A percentile compares a stretch with the other conserved stretches of the same genome.
These are phyloP conservation scores for Laupala kohalensis DNA, from an alignment of 1,140 invertebrate species.

Conservation along the genomic window DNA sequence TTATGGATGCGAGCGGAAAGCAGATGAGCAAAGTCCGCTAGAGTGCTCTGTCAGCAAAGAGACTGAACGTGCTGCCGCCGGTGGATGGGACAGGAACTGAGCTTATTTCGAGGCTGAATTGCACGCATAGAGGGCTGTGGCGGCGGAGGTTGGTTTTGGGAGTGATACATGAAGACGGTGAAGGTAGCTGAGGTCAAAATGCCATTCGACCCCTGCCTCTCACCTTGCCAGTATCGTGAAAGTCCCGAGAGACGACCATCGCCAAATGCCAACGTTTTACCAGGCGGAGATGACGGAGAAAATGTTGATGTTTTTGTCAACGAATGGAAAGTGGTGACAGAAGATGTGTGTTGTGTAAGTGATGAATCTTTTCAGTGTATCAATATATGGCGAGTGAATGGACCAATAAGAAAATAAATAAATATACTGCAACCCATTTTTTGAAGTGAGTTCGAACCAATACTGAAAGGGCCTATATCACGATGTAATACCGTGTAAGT, in stretches of 20 bases:
- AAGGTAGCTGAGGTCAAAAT: too few species aligned
- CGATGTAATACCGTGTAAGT: neutral
- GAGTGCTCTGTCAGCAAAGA: too few species aligned
- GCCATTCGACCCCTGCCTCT: too few species aligned
- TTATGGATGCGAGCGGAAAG: neutral
- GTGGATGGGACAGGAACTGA: too few species aligned
- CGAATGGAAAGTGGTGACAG: neutral
- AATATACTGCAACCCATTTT: neutral
- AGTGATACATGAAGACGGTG: too few species aligned
- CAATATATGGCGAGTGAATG: neutral
- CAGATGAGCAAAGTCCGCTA: too few species aligned
- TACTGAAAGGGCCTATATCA: neutral
- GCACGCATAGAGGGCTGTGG: neutral
- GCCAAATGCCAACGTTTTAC: neutral
- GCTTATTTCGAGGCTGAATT: too few species aligned
- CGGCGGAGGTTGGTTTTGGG: neutral
- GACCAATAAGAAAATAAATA: neutral
- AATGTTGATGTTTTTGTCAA: neutral
- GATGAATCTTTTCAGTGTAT: neutral
- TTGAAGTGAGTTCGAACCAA: neutral
- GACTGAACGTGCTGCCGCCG: too few species aligned
- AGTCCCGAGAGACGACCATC: neutral
- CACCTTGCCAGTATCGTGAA: neutral
- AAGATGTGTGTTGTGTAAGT: neutral
- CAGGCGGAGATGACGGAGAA: neutral